These are phyloP conservation scores for Aleiodes testaceus DNA, from an alignment of 2,888 invertebrate species.

Conservation along the genomic window DNA sequence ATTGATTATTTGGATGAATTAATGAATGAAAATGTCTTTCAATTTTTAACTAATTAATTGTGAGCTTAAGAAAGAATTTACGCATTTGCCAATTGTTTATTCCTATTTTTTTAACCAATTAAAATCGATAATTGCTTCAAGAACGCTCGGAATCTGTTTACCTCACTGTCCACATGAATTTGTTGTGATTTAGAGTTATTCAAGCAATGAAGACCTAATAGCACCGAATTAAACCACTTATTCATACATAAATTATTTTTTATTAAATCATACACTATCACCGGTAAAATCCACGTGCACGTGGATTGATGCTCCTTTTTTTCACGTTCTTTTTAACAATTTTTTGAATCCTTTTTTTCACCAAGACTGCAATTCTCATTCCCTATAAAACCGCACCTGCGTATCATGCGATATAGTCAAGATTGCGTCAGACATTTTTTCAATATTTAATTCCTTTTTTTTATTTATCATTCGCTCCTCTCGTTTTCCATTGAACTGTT, in stretches of 20 bases:
- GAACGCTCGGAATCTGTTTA: conserved; percentile 61
- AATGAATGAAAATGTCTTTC: no score
- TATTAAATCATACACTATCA: no score
- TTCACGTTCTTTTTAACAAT: not conserved
- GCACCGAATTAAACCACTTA: conserved; percentile 2
- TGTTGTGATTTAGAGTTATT: not conserved
- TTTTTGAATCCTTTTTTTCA: not conserved
- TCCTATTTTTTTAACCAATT: conserved; percentile 39
- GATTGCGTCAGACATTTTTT: conserved; percentile 2
- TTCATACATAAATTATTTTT: no score
- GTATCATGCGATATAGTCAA: not conserved
- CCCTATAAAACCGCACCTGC: no score
- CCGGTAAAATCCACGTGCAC: no score
- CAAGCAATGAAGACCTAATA: not conserved
- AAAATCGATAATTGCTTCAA: conserved; percentile 47
- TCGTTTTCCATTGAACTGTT: not conserved
- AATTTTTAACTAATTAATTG: no score
- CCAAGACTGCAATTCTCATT: not conserved
- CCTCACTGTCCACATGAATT: conserved; percentile 22
- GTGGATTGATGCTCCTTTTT: not conserved
- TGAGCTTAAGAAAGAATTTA: no score
- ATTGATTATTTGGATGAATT: not conserved
- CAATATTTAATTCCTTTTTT: no score
- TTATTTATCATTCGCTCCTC: not conserved
- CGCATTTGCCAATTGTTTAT: conserved; percentile 1